Base-by-base conservation (phyloP, 2,113 vertebrate genomes). In the Xiphophorus hellerii region DNA sequence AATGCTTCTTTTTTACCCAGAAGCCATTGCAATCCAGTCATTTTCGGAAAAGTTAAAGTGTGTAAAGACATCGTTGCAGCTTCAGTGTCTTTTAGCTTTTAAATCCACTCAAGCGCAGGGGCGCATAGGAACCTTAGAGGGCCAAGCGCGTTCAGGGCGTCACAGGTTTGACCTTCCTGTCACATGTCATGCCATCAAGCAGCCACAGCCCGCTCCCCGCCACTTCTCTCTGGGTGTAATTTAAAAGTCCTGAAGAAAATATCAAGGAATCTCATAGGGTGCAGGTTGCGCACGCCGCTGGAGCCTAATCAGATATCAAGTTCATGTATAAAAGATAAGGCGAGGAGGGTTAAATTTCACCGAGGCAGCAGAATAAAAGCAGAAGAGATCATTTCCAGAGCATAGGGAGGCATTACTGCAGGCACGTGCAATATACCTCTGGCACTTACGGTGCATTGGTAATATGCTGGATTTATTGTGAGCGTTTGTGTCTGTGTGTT, bases 301-400 rank as follows among this genome's bases (percentile, higher is more conserved):
- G 58, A 73, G 75, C 61, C 39, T 81, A 84, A 87, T 90, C 65
- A 83, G 78, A 89, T 89, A 76, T 67, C 60, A 80, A 78, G 73
- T 71, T 89, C 73, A 89, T 91, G 88, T 89, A 90, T 93, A 82
- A 92, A 91, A 91, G 86, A 91, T 89, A 73, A 87, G 80, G 44
- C 0, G 13, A 29, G 10, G 61, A 77, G 87, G 84, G 85, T 86
- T 85, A 77, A 37, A 81, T 76, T 81, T 86, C 81, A 71, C 74
- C 20, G 51, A 28, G 74, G 60, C 69, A 73, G 74, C 69, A 71
- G 76, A 74, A 82, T 70, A 81, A 81, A 84, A 58, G 66, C 65
- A 69, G 54, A 61, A 28, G 28, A 76, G 60, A 81, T 80, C 1
- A 74, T 82, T 74, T 80, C 67, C 42, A 63, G 33, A 72, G 83